These are phyloP conservation scores for Drosophila algonquin DNA, from an alignment of 2,888 invertebrate species.

Conservation along the genomic window DNA sequence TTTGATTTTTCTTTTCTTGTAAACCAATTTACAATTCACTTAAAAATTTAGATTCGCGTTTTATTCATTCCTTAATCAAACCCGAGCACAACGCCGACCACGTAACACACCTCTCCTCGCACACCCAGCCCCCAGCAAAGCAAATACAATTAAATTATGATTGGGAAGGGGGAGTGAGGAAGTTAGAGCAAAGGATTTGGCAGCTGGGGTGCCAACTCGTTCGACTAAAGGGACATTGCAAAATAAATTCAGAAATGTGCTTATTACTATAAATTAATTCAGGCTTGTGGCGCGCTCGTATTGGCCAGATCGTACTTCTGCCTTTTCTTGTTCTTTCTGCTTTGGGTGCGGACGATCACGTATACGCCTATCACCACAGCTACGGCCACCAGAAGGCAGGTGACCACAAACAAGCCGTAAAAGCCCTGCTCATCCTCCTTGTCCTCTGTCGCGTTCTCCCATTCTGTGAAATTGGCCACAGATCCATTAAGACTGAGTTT, in stretches of 20 bases:
- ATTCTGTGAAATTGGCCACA: constrained; percentile 46
- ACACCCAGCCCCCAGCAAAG: too few relatives aligned
- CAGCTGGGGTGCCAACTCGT: constrained; percentile 58
- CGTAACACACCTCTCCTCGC: too few relatives aligned
- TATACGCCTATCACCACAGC: constrained; percentile 64
- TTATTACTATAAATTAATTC: constrained; percentile 5
- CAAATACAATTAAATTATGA: not conserved
- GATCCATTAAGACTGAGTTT: constrained; percentile 39
- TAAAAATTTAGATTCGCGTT: too few relatives aligned
- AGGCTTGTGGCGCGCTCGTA: constrained; percentile 37
- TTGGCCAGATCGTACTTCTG: constrained; percentile 74
- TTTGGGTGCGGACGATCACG: constrained; percentile 66
- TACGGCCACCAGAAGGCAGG: constrained; percentile 62
- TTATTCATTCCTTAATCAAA: too few relatives aligned
- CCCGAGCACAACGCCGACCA: too few relatives aligned
- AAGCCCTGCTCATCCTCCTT: constrained; percentile 48
- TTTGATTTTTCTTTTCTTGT: too few relatives aligned
- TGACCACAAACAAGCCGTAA: constrained; percentile 77
- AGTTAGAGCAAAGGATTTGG: constrained; percentile 14
- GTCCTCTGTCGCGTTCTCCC: constrained; percentile 47
- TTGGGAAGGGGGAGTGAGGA: not conserved
- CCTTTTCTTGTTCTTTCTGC: constrained; percentile 60
- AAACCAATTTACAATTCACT: too few relatives aligned
- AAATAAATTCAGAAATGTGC: not conserved
- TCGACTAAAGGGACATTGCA: constrained; percentile 25